Evolutionary conservation across 2,797 vertebrate genomes (phyloP).

Genomic region (Poeciliopsis gracilis): DNA sequence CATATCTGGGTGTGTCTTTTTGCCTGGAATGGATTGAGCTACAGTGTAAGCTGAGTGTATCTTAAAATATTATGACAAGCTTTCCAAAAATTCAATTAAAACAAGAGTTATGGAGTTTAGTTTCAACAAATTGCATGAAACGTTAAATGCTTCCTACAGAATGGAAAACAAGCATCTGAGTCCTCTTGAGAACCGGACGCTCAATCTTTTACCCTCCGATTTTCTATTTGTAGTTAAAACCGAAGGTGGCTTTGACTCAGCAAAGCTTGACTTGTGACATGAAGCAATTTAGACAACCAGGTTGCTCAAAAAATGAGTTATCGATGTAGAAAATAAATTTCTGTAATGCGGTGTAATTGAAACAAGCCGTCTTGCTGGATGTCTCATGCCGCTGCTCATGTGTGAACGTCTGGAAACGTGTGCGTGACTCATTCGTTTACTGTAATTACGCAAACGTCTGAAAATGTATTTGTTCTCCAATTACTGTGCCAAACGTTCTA

Average conservation of each 20-base stretch:
- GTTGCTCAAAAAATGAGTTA: constrained; percentile 49
- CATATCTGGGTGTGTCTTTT: constrained; percentile 21
- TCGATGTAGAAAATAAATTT: constrained; percentile 76
- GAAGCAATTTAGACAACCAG: constrained; percentile 64
- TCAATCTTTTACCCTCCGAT: constrained; percentile 27
- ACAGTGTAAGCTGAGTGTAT: not conserved
- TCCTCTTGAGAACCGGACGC: constrained; percentile 46
- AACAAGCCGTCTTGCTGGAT: constrained; percentile 54
- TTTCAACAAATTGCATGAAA: not conserved
- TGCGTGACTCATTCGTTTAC: constrained; percentile 18
- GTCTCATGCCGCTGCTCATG: constrained; percentile 14
- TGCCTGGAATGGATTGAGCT: constrained; percentile 13
- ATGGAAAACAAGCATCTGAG: constrained; percentile 36
- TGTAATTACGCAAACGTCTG: constrained; percentile 25
- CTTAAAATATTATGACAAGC: not conserved
- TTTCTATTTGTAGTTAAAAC: constrained; percentile 48
- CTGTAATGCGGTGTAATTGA: constrained; percentile 65
- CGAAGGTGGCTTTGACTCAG: constrained; percentile 35
- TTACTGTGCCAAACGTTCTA: constrained; percentile 8
- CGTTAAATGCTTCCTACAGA: constrained; percentile 3
- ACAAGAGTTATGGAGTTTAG: not conserved
- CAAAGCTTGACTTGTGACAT: constrained; percentile 63
- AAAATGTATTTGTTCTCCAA: constrained; percentile 8
- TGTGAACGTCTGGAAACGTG: not conserved
- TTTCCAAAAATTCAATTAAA: not conserved